Percentiles rank a stretch among this genome's conserved stretches.
phyloP scores from a whole-genome alignment of 2,113 vertebrate genomes.

The Crotalus helleri region DNA sequence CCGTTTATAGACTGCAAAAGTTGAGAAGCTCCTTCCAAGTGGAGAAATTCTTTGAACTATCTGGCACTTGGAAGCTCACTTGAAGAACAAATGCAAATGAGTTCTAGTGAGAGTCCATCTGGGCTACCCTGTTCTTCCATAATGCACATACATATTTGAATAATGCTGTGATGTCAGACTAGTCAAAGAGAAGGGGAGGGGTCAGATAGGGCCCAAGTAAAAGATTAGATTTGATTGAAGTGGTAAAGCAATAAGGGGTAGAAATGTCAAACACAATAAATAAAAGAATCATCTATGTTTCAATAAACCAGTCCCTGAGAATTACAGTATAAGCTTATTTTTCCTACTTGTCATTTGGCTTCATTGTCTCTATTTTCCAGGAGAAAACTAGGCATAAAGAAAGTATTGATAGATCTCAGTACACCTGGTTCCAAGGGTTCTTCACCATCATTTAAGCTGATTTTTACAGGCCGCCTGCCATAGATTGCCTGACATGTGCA shows the following conservation, averaged over 20 bases:
- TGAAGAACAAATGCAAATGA: neutral
- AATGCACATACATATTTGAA: neutral
- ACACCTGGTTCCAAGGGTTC: neutral
- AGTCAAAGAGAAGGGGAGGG: neutral
- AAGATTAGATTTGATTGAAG: neutral
- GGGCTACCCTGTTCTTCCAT: neutral
- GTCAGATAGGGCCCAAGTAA: neutral
- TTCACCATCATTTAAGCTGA: neutral
- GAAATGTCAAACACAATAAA: neutral
- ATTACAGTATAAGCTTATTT: neutral
- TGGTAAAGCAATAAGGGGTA: neutral
- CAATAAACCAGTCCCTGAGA: neutral
- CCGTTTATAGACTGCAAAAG: neutral
- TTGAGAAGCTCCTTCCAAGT: neutral
- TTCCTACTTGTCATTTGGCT: neutral
- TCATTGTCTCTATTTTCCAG: neutral
- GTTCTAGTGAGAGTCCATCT: too few species aligned
- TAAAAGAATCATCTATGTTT: neutral
- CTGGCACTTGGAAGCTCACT: neutral
- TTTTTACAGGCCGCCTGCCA: neutral
- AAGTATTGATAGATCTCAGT: neutral
- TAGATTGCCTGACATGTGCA: neutral
- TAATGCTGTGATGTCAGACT: neutral
- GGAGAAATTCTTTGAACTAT: neutral
- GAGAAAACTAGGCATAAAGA: neutral